Base-by-base conservation (phyloP, 2,797 vertebrate species). In the Acipenser transmontanus region DNA sequence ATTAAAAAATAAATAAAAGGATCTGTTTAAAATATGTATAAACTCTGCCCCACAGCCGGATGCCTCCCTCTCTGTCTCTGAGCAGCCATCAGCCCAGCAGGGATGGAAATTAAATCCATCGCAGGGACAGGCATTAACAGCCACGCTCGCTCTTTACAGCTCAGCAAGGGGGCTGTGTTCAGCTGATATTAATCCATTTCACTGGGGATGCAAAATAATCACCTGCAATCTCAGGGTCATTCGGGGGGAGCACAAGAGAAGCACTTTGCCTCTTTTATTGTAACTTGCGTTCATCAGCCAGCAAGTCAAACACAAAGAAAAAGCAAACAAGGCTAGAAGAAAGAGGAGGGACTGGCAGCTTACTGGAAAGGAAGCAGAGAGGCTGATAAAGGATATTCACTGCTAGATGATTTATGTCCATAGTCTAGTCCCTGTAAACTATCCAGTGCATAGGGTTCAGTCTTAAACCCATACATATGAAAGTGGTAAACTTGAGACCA, bases 41-140 rank as follows among this genome's bases (percentile, higher is more conserved):
- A 66, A 61, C 57, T 20, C 48, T 47, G 54, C 60, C 10, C 14
- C 7, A 67, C 61, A 49, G 61, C 7, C 11, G 34, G n/a, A 11
- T 47, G 61, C 61, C 60, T 62, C 66, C 52, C 66, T 13, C 50
- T 12, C 50, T 62, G 68, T 76, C 78, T 75, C 71, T 11, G 17
- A 72, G 68, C 70, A 68, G 17, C 73, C 74, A 66, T 73, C 80
- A 74, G 77, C 81, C 76, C 79, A 71, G 76, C 65, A 20, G 73
- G 79, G 75, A 76, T 74, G 73, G 79, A 76, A 81, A 77, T 76
- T 72, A 83, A 69, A 75, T 68, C 70, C 69, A 74, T 77, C 74
- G 70, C 66, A 74, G 63, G 73, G 81, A 79, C 8, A 63, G 73
- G 75, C 81, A 77, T 79, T 78, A 83, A 77, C 66, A 59, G 73